These are phyloP conservation scores for Charaxes varanes DNA, from an alignment of 1,140 invertebrate species.

Conservation along the genomic window DNA sequence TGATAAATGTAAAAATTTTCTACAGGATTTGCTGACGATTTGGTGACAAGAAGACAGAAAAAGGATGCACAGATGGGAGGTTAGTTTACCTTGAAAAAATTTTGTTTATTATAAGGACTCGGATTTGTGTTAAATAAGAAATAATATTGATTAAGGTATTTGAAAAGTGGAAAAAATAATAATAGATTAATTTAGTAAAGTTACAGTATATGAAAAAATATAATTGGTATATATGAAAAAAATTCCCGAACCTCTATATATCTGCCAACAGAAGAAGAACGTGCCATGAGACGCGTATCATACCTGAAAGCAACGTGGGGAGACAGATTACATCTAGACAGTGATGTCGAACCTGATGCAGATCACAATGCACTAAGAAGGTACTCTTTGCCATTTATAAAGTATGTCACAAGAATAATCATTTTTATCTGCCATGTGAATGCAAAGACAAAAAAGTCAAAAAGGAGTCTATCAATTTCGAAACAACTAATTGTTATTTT, in stretches of 20 bases:
- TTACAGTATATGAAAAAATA: too few species aligned
- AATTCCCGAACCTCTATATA: too few species aligned
- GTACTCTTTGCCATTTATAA: slow-evolving; percentile 47
- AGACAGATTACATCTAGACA: slow-evolving; percentile 80
- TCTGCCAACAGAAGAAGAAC: slow-evolving; percentile 81
- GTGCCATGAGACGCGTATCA: slow-evolving; percentile 89
- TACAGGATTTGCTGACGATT: slow-evolving; percentile 72
- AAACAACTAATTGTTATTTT: too few species aligned
- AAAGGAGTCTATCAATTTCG: too few species aligned
- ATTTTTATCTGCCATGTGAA: slow-evolving; percentile 19
- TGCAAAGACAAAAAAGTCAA: too few species aligned
- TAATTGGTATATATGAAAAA: too few species aligned
- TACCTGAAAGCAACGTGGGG: slow-evolving; percentile 92
- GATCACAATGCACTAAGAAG: slow-evolving; percentile 77
- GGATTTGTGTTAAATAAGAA: too few species aligned
- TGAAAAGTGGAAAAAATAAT: too few species aligned
- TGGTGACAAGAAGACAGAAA: slow-evolving; percentile 77
- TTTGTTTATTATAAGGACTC: background rate
- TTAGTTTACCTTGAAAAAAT: slow-evolving; percentile 25
- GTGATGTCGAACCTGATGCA: slow-evolving; percentile 79
- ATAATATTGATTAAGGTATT: too few species aligned
- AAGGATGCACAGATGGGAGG: slow-evolving; percentile 73
- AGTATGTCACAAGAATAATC: background rate
- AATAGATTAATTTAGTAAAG: too few species aligned
- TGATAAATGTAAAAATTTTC: slow-evolving; percentile 18